Evolutionary conservation across 1,140 invertebrate genomes (phyloP), one percentile per base, ranked within the genome.

Genomic region (Scaptomyza graminum): DNA sequence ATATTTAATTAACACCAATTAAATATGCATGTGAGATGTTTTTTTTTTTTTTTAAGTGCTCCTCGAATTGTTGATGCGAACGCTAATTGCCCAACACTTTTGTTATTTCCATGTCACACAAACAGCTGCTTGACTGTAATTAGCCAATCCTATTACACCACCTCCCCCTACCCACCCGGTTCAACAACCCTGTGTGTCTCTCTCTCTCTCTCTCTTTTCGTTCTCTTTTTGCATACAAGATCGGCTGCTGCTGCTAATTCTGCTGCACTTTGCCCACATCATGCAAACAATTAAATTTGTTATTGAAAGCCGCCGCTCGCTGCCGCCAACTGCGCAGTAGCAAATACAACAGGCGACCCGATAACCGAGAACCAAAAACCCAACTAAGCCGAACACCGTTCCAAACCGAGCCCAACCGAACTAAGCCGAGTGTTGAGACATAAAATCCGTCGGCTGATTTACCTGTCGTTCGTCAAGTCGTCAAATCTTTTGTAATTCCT

Each of bases 271-370:
- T 75, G 76, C 44, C 39, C 74, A 41, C 74, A 73, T 50, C 71
- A 61, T 61, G 75, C 66, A 74, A 74, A 71, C 76, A 78, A 78
- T 78, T 78, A 75, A 78, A 61, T 75, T 75, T 78, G 72, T 71
- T 78, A 78, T 78, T 78, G 72, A 78, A 75, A 75, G 73, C 64
- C 60, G 44, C 57, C 54, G 59, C 67, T 50, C 39, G 69, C n/a
- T 39, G 55, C n/a, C 46, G 55, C 55, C 61, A 61, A 67, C 69
- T 66, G 55, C 69, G 62, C 37, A 55, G 49, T 44, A 52, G 34
- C 18, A 22, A 22, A 22, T 18, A 57, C 9, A 3, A 9, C 12
- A 41, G 11, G 12, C 12, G 12, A 41, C n/a, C n/a, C 37, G 37
- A n/a, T 8, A 46, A 4, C 5, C 57, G 57, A 44, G 34, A n/a